Percentiles rank a stretch among this genome's conserved stretches.
These are phyloP conservation scores for Athrips mouffetella DNA, from an alignment of 2,888 invertebrate species.

Conservation along the genomic window DNA sequence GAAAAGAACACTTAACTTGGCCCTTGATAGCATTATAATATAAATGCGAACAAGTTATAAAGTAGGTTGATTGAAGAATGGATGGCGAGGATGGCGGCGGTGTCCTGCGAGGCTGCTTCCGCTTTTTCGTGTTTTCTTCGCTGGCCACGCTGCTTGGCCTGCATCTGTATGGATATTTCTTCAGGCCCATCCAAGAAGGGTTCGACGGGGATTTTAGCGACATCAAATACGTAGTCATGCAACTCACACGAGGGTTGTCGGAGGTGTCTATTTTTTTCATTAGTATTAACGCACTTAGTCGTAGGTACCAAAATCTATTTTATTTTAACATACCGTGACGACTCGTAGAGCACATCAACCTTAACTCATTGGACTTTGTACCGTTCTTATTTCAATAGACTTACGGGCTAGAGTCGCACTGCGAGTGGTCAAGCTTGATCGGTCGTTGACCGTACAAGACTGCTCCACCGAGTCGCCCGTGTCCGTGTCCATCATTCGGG, in stretches of 20 bases:
- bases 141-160: constrained; percentile 52
- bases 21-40: no score
- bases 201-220: constrained; percentile 55
- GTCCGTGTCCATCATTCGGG: no score
- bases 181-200: constrained; percentile 39
- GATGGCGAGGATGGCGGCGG: constrained; percentile 34
- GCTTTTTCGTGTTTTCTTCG: constrained; percentile 54
- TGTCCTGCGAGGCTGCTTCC: constrained; percentile 44
- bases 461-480: no score
- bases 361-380: no score
- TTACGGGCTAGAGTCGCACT: no score
- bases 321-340: no score
- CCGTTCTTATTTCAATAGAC: no score
- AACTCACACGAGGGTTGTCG: constrained; percentile 54
- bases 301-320: background rate
- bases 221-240: constrained; percentile 60
- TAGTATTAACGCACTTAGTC: background rate
- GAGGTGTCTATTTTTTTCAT: constrained; percentile 42
- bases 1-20: no score
- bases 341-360: no score
- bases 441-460: no score
- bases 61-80: constrained; percentile 15
- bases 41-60: no score
- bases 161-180: constrained; percentile 55
- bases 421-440: no score